Percentiles rank a stretch among this genome's conserved stretches.
Evolutionary conservation across 2,113 vertebrate species (phyloP).

Genomic region (Salminus brasiliensis): DNA sequence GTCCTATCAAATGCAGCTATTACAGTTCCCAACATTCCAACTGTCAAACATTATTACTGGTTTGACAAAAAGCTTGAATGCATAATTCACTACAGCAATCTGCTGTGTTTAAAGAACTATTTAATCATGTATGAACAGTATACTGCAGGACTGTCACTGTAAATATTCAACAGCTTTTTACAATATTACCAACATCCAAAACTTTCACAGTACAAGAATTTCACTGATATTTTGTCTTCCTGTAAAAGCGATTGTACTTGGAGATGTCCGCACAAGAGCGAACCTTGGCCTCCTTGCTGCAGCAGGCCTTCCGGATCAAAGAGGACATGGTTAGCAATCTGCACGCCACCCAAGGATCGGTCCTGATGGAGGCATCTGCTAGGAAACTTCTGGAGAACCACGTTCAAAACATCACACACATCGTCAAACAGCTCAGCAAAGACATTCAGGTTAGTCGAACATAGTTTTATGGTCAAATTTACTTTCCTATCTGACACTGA

Average conservation of each 20-base stretch:
- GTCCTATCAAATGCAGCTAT: no score
- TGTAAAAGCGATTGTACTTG: constrained; percentile 55
- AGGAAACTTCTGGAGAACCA: constrained; percentile 80
- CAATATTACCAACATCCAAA: no score
- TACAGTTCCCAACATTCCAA: no score
- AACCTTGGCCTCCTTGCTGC: constrained; percentile 75
- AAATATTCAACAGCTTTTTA: no score
- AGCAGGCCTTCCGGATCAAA: constrained; percentile 82
- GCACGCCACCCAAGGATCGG: constrained; percentile 63
- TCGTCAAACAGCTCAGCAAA: constrained; percentile 81
- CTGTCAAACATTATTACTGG: no score
- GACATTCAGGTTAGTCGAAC: constrained; percentile 72
- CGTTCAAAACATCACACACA: constrained; percentile 79
- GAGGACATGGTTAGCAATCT: constrained; percentile 75
- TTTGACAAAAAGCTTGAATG: no score
- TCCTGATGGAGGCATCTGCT: constrained; percentile 69
- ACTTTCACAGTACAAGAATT: background rate
- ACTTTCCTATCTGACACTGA: background rate
- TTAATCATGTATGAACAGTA: no score
- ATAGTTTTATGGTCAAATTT: constrained; percentile 41
- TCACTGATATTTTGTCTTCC: background rate
- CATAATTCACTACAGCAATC: no score
- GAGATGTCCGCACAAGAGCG: constrained; percentile 76
- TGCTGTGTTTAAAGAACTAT: no score
- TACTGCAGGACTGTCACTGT: no score